phyloP scores from a whole-genome alignment of 2,888 invertebrate species.

The Blomia tropicalis region DNA sequence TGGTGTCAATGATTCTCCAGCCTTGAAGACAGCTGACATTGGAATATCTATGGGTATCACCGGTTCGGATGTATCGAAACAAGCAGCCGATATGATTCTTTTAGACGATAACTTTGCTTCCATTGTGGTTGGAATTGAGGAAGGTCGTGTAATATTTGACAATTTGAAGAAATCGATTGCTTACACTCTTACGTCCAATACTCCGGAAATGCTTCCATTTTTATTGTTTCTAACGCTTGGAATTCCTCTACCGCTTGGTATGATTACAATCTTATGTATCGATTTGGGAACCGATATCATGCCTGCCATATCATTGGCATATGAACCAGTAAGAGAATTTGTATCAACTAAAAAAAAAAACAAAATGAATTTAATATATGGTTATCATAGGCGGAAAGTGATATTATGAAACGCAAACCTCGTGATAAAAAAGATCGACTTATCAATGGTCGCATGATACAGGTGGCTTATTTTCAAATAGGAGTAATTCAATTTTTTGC shows the following conservation, averaged over 20 bases:
- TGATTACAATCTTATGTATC: conserved; percentile 37
- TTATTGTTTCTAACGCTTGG: conserved; percentile 35
- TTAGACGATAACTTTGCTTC: conserved; percentile 40
- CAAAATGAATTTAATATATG: too few species aligned
- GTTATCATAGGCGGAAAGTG: conserved; percentile 36
- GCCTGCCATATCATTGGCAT: conserved; percentile 37
- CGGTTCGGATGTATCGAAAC: conserved; percentile 34
- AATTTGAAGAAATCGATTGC: conserved; percentile 33
- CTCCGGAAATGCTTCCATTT: conserved; percentile 37
- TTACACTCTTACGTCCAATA: conserved; percentile 37
- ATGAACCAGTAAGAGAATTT: too few species aligned
- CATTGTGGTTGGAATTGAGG: conserved; percentile 40
- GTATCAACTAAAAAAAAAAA: too few species aligned
- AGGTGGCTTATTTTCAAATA: conserved; percentile 92
- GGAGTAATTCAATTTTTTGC: conserved; percentile 44
- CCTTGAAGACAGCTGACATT: conserved; percentile 32
- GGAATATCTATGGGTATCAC: conserved; percentile 31
- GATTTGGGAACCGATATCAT: conserved; percentile 38
- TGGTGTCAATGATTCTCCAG: conserved; percentile 33
- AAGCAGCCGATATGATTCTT: conserved; percentile 40
- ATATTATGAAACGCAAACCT: conserved; percentile 43
- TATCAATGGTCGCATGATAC: conserved; percentile 55
- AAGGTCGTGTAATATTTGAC: conserved; percentile 32
- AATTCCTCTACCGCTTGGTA: conserved; percentile 36
- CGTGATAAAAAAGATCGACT: conserved; percentile 40